Base-by-base conservation (phyloP, 2,888 invertebrate genomes). In the Pyrgus malvae region DNA sequence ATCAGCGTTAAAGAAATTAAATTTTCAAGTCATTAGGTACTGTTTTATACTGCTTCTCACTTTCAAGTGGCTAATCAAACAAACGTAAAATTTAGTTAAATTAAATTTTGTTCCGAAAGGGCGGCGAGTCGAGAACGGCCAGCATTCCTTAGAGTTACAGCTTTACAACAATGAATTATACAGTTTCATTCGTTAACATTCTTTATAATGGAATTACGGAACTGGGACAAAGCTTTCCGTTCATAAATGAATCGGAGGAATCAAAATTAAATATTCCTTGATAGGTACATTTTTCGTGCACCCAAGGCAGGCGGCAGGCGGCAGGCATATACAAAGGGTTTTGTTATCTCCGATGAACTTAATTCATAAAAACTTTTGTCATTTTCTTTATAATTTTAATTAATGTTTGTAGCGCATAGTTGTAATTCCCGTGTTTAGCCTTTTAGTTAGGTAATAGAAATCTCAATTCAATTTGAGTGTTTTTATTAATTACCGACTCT, bases 121-220 rank as follows among this genome's bases (percentile, higher is more conserved):
- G n/a, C 17, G 12, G 14, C n/a, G 8, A 16, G 16, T 40, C 14
- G 2, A 8, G 9, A 25, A 23, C n/a, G 33, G 6, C 9, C 35
- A n/a, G 12, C n/a, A 46, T 35, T 46, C 14, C 14, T 40, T 7
- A 11, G 16, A 14, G 5, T 14, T 7, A 21, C 21, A 12, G 21
- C 31, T 33, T 23, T 19, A 12, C n/a, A 14, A n/a, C 19, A 25
- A 38, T 11, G 21, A 19, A 38, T 38, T 19, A 38, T 9, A 35
- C 16, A 9, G 17, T 17, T 17, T 37, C 25, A 27, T 48, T 48
- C 48, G 21, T 48, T 48, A 48, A 37, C 25, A 37, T 27, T 48
- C 38, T 46, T 37, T 11, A 27, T 38, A 11, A 48, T 17, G 25
- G n/a, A 48, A 48, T 37, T 37, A 37, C 48, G 16, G 27, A 25